A percentile compares a stretch with the other conserved stretches of the same genome.
These are phyloP conservation scores for Mystacornis crossleyi DNA, from an alignment of 2,113 vertebrate genomes.

Conservation along the genomic window DNA sequence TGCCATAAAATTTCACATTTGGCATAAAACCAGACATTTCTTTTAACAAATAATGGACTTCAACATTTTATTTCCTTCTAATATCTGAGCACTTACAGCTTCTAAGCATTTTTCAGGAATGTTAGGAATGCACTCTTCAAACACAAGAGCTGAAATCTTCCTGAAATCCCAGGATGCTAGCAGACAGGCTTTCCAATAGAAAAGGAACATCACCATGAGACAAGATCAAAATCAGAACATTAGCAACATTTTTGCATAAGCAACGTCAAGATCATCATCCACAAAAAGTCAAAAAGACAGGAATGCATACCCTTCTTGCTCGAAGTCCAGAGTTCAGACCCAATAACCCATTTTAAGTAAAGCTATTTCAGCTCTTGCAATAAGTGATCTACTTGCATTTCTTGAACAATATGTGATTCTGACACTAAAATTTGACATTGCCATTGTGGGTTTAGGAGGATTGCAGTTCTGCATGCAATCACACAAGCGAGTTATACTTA, in stretches of 20 bases:
- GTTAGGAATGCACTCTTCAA: neutral
- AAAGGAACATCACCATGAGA: neutral
- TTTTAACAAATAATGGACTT: constrained; percentile 1
- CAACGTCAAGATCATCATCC: neutral
- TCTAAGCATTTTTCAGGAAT: neutral
- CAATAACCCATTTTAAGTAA: neutral
- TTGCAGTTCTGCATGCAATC: neutral
- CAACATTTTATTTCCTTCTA: neutral
- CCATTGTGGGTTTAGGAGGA: neutral
- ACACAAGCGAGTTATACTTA: neutral
- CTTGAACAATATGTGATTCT: neutral
- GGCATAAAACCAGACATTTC: neutral
- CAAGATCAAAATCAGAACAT: neutral
- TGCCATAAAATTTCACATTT: neutral
- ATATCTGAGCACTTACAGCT: neutral
- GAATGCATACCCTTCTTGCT: neutral
- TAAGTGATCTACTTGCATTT: neutral
- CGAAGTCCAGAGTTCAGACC: neutral
- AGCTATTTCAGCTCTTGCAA: neutral
- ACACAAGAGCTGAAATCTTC: neutral
- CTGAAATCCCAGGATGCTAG: neutral
- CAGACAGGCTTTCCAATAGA: neutral
- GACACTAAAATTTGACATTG: neutral
- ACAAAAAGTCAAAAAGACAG: neutral
- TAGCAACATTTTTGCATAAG: neutral